These are phyloP conservation scores for Lepidostoma basale DNA, from an alignment of 1,140 invertebrate genomes.

Conservation along the genomic window DNA sequence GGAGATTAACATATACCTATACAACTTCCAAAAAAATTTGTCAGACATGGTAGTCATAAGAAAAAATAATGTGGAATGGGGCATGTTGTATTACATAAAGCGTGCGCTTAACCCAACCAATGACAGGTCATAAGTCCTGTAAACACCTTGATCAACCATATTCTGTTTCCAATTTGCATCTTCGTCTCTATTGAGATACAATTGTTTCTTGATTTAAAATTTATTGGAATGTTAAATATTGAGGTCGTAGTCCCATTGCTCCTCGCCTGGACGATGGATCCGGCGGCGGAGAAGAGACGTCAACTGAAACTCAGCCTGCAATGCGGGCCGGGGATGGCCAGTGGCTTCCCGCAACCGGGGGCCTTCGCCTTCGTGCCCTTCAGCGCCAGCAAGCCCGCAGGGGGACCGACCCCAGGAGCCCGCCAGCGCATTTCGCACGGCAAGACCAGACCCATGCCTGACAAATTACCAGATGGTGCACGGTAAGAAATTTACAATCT, in stretches of 20 bases:
- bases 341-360: constrained; percentile 32
- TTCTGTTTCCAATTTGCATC: too few species aligned
- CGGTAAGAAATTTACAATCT: constrained; percentile 33
- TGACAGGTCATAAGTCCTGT: too few species aligned
- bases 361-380: constrained; percentile 35
- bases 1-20: too few species aligned
- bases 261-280: constrained; percentile 32
- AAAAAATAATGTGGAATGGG: too few species aligned
- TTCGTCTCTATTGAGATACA: too few species aligned
- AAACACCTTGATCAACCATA: too few species aligned
- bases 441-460: constrained; percentile 32
- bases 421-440: constrained; percentile 18
- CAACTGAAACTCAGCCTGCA: constrained; percentile 34
- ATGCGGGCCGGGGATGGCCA: neutral
- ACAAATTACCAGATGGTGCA: constrained; percentile 37
- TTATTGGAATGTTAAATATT: too few species aligned
- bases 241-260: constrained; percentile 29
- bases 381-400: constrained; percentile 23
- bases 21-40: too few species aligned
- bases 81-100: too few species aligned
- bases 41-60: too few species aligned
- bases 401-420: constrained; percentile 17
- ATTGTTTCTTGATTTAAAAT: too few species aligned
- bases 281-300: constrained; percentile 30
- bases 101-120: too few species aligned